These are phyloP conservation scores for Agonopterix subpropinquella DNA, from an alignment of 2,888 invertebrate species.

Conservation along the genomic window DNA sequence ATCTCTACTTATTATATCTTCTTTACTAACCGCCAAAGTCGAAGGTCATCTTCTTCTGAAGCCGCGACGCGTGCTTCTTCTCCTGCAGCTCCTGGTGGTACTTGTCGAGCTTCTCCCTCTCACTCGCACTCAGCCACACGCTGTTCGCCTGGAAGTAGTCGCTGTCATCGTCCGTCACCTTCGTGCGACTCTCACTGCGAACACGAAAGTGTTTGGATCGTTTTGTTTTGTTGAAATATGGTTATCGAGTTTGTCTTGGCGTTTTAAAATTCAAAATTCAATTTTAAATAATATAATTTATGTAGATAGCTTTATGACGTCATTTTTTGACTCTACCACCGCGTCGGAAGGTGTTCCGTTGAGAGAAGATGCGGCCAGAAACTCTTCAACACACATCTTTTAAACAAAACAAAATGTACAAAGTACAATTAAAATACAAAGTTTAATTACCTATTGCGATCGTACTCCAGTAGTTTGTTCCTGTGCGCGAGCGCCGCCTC, in stretches of 20 bases:
- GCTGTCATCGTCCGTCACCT: constrained; percentile 94
- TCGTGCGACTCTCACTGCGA: constrained; percentile 80
- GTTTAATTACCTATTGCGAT: constrained; percentile 82
- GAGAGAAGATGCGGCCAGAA: too few relatives aligned
- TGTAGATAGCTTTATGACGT: too few relatives aligned
- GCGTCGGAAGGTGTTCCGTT: too few relatives aligned
- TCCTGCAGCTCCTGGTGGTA: constrained; percentile 81
- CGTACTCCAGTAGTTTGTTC: constrained; percentile 89
- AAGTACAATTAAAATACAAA: too few relatives aligned
- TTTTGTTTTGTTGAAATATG: too few relatives aligned
- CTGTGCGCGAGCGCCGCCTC: constrained; percentile 86
- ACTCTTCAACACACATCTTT: too few relatives aligned
- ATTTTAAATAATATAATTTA: too few relatives aligned
- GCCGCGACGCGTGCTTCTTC: constrained; percentile 80
- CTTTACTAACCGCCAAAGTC: constrained; percentile 80
- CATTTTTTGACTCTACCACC: too few relatives aligned
- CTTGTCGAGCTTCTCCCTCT: constrained; percentile 79
- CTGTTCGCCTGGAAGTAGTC: constrained; percentile 93
- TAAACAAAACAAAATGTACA: too few relatives aligned
- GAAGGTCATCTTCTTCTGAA: constrained; percentile 81
- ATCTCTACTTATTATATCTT: too few relatives aligned
- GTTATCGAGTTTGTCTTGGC: too few relatives aligned
- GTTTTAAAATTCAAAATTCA: too few relatives aligned
- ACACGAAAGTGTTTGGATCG: background rate
- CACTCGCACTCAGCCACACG: constrained; percentile 86